phyloP scores from a whole-genome alignment of 2,797 vertebrate genomes.

The Dendrocincla fuliginosa region DNA sequence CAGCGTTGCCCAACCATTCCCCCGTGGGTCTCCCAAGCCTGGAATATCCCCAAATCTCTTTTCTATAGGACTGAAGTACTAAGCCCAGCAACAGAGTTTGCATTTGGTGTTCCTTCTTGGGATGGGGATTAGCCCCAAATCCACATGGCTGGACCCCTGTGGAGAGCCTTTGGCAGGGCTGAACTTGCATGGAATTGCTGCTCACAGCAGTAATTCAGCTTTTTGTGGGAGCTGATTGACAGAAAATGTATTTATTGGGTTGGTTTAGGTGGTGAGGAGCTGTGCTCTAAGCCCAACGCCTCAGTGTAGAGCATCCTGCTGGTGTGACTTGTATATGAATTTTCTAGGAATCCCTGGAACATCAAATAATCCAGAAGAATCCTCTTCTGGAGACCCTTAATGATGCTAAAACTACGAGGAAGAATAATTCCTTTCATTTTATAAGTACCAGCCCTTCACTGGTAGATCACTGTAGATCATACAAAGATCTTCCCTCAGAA shows the following conservation, averaged over 20 bases:
- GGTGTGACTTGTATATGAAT: background rate
- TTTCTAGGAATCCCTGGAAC: conserved; percentile 80
- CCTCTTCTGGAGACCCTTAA: background rate
- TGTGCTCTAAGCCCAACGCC: background rate
- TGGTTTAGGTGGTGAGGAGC: background rate
- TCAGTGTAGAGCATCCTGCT: background rate
- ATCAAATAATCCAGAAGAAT: conserved; percentile 83
- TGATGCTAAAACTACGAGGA: conserved; percentile 74
- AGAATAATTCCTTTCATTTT: conserved; percentile 79
- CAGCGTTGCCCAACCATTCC: background rate
- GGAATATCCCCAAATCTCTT: background rate
- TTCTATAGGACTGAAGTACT: background rate
- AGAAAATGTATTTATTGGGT: background rate
- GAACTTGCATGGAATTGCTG: background rate
- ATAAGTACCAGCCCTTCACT: conserved; percentile 12
- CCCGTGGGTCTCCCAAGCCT: background rate
- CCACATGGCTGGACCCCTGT: background rate
- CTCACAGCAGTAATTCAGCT: background rate
- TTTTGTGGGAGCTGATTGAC: background rate
- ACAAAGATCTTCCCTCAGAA: background rate
- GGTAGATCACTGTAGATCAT: background rate
- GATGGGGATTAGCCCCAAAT: background rate
- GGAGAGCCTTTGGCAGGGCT: background rate
- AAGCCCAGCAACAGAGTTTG: background rate
- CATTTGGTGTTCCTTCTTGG: background rate